Percentiles rank a stretch among this genome's conserved stretches.
phyloP scores from a whole-genome alignment of 2,888 invertebrate genomes.

The Synergus umbraculus region DNA sequence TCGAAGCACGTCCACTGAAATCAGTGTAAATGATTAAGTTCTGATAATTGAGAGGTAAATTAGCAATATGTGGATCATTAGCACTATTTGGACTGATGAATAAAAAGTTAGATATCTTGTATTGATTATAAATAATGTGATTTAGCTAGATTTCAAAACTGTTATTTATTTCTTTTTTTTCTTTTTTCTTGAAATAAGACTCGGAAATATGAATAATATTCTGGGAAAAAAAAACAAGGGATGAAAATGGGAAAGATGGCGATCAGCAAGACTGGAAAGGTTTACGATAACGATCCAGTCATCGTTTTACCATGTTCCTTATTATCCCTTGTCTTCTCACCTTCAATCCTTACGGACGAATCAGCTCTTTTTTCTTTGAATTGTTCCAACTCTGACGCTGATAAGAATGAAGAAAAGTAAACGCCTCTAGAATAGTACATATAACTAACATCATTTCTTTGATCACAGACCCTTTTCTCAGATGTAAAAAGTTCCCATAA shows the following conservation, averaged over 20 bases:
- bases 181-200: background rate
- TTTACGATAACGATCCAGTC: constrained; percentile 49
- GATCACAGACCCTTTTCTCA: background rate
- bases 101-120: background rate
- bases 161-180: background rate
- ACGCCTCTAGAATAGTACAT: background rate
- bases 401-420: background rate
- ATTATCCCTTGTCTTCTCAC: constrained; percentile 44
- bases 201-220: background rate
- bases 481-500: background rate
- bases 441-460: background rate
- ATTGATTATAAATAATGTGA: background rate
- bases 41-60: constrained; percentile 18
- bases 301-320: constrained; percentile 50
- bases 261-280: constrained; percentile 39
- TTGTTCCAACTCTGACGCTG: background rate
- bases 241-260: background rate
- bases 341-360: constrained; percentile 25
- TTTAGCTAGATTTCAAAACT: background rate
- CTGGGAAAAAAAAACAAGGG: background rate
- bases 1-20: background rate
- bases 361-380: constrained; percentile 8
- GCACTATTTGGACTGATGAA: background rate
- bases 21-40: constrained; percentile 23
- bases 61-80: background rate